Conservation (phyloP, 2,113 vertebrate genomes). For the Dascyllus trimaculatus region DNA sequence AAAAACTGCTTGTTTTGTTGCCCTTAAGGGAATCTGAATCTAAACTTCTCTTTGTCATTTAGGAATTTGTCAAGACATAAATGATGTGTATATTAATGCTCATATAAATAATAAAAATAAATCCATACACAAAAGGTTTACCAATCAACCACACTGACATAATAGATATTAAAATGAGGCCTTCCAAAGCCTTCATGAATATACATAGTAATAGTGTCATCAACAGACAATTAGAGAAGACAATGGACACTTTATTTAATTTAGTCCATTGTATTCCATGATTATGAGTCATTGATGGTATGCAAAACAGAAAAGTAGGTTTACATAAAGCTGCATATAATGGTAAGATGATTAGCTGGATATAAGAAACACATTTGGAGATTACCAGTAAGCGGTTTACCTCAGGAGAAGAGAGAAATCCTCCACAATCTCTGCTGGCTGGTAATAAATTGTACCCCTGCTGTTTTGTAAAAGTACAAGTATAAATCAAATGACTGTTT, state of each 20-base stretch:
- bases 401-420: no score
- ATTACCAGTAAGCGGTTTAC: no score
- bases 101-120: neutral
- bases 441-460: no score
- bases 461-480: neutral
- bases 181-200: constrained; percentile 11
- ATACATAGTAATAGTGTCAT: constrained; percentile 14
- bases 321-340: no score
- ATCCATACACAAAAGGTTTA: neutral
- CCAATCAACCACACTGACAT: neutral
- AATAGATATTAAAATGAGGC: neutral
- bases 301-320: neutral
- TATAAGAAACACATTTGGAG: no score
- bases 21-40: no score
- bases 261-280: neutral
- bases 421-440: no score
- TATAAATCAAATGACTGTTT: neutral
- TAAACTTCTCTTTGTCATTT: neutral
- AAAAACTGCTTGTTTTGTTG: no score
- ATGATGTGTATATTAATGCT: neutral
- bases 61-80: neutral
- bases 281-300: neutral
- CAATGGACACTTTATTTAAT: neutral
- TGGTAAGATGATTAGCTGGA: no score
- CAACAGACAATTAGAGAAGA: constrained; percentile 19